phyloP scores from a whole-genome alignment of 1,140 invertebrate species.

The Cheumatopsyche charites region DNA sequence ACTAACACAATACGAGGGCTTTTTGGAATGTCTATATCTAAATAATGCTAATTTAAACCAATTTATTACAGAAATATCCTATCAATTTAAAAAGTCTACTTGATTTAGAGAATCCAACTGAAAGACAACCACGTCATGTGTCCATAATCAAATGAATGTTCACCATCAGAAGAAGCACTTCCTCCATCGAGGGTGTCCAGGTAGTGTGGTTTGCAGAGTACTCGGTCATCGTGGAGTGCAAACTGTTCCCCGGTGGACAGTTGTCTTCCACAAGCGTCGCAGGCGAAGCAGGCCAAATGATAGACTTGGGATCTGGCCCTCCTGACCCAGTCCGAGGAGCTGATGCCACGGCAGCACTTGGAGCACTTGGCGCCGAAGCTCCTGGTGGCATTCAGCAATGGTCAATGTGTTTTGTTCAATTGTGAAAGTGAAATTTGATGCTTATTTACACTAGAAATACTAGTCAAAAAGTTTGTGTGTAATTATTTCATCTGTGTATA shows the following conservation, averaged over 20 bases:
- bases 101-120: not conserved
- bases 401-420: too few relatives aligned
- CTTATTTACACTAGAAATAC: too few relatives aligned
- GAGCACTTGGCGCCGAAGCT: constrained; percentile 96
- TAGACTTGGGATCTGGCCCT: constrained; percentile 93
- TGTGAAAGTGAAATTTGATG: too few relatives aligned
- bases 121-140: not conserved
- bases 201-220: constrained; percentile 96
- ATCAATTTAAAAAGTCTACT: too few relatives aligned
- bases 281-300: constrained; percentile 98
- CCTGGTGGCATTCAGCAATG: constrained; percentile 65
- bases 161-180: constrained; percentile 85
- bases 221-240: constrained; percentile 88
- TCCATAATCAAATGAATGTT: constrained; percentile 48
- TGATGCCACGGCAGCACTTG: constrained; percentile 91
- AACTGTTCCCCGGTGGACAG: constrained; percentile 98
- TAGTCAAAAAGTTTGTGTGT: too few relatives aligned
- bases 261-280: constrained; percentile 95
- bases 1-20: too few relatives aligned
- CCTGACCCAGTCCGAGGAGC: constrained; percentile 95
- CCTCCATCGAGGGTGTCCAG: constrained; percentile 91
- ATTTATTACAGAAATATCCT: too few relatives aligned
- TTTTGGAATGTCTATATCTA: too few relatives aligned
- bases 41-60: too few relatives aligned
- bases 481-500: too few relatives aligned